Conservation (phyloP, 2,888 invertebrate genomes). For the Campoplex capitator region DNA sequence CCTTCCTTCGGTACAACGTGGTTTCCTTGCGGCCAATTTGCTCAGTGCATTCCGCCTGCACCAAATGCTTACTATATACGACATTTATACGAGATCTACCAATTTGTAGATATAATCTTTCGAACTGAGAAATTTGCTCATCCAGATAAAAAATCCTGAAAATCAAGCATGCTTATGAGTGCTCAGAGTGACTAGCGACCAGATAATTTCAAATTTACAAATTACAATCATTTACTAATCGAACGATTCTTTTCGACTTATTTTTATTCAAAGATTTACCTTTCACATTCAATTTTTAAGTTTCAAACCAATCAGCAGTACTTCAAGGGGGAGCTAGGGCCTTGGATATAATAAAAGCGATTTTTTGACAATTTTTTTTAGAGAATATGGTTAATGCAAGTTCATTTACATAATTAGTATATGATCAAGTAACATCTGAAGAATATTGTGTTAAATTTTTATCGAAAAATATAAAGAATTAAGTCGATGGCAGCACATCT, state of each 20-base stretch:
- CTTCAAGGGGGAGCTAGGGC: too few species aligned
- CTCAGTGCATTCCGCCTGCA: slow-evolving; percentile 15
- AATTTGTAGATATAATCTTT: slow-evolving; percentile 23
- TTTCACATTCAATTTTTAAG: too few species aligned
- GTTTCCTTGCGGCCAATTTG: slow-evolving; percentile 50
- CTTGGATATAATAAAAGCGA: too few species aligned
- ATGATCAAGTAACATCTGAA: too few species aligned
- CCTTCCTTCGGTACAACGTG: slow-evolving; percentile 9
- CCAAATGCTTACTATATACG: not conserved
- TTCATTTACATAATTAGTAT: too few species aligned
- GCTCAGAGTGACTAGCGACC: not conserved
- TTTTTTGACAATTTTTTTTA: too few species aligned
- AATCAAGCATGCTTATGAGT: not conserved
- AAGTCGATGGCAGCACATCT: too few species aligned
- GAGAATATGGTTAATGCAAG: too few species aligned
- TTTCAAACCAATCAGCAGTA: too few species aligned
- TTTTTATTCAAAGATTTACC: too few species aligned
- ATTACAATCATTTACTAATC: not conserved
- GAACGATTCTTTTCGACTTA: not conserved
- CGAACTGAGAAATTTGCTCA: slow-evolving; percentile 20
- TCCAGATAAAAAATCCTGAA: slow-evolving; percentile 35
- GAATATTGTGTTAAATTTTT: too few species aligned
- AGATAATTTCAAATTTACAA: not conserved
- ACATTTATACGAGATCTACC: not conserved
- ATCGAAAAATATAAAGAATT: too few species aligned